Evolutionary conservation across 2,797 vertebrate genomes (phyloP).

Genomic region (Alosa sapidissima): DNA sequence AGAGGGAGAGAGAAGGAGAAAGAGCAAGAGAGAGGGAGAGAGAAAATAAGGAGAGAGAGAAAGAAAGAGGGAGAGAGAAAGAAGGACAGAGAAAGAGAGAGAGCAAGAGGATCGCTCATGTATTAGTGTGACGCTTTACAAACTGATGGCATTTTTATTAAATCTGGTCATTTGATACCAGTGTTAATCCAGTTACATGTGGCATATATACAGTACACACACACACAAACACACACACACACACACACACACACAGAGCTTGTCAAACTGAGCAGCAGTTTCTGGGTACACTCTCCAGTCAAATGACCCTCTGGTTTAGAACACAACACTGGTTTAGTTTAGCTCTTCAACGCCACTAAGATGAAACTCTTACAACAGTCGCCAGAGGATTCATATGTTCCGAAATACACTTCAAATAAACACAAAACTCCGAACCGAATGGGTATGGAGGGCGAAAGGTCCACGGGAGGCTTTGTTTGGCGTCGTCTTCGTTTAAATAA

Average conservation of each 20-base stretch:
- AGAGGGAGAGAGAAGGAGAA: no score
- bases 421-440: not conserved
- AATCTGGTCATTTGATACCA: constrained; percentile 51
- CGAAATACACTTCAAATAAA: constrained; percentile 16
- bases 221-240: constrained; percentile 11
- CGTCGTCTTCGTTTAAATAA: not conserved
- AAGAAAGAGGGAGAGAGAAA: not conserved
- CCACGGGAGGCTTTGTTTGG: not conserved
- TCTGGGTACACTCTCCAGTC: constrained; percentile 13
- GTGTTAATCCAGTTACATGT: constrained; percentile 44
- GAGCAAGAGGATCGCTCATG: constrained; percentile 5
- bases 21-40: not conserved
- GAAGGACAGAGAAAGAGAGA: not conserved
- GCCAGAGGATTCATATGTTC: not conserved
- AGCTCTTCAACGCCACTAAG: not conserved
- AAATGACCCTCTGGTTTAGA: not conserved
- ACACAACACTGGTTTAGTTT: not conserved
- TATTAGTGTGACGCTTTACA: constrained; percentile 59
- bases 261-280: constrained; percentile 22
- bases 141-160: constrained; percentile 54
- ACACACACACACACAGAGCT: constrained; percentile 5
- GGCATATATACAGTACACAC: not conserved
- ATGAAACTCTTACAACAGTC: not conserved
- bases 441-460: not conserved
- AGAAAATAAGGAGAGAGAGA: not conserved